Evolutionary conservation across 64 coral and sea anemone genomes (phyloP).

Genomic region (Montipora foliosa): DNA sequence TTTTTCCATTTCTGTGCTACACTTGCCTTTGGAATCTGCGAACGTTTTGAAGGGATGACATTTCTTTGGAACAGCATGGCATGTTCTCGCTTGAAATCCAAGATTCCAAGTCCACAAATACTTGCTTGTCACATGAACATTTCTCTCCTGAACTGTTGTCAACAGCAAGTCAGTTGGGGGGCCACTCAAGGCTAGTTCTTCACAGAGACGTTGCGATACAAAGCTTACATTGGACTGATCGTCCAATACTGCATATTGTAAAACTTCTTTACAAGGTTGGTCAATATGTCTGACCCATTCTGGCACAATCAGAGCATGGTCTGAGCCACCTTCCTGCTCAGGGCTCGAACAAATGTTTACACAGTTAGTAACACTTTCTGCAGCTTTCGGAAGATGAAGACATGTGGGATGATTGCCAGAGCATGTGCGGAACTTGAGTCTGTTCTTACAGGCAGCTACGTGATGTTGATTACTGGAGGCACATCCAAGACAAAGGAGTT

Average conservation of each 20-base stretch:
- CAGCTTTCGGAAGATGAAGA: slow-evolving; percentile 11
- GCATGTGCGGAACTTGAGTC: not conserved
- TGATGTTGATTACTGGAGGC: not conserved
- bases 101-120: slow-evolving; percentile 39
- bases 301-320: slow-evolving; percentile 77
- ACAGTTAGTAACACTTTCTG: slow-evolving; percentile 4
- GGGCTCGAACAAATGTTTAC: slow-evolving; percentile 50
- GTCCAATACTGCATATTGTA: slow-evolving; percentile 50
- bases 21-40: slow-evolving; percentile 68
- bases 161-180: slow-evolving; percentile 65
- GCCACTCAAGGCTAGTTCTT: slow-evolving; percentile 49
- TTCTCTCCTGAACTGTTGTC: slow-evolving; percentile 66
- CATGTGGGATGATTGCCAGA: slow-evolving; percentile 26
- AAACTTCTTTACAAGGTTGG: slow-evolving; percentile 33
- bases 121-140: slow-evolving; percentile 57
- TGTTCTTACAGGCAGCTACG: not conserved
- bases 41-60: slow-evolving; percentile 53
- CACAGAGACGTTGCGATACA: slow-evolving; percentile 53
- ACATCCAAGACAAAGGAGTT: slow-evolving; percentile 44
- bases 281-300: slow-evolving; percentile 30
- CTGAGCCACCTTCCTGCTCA: slow-evolving; percentile 41
- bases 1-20: slow-evolving; percentile 67
- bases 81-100: slow-evolving; percentile 50
- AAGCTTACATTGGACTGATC: slow-evolving; percentile 69
- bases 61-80: slow-evolving; percentile 48